Base-by-base conservation (phyloP, 2,113 vertebrate genomes). In the Heterochromis multidens region DNA sequence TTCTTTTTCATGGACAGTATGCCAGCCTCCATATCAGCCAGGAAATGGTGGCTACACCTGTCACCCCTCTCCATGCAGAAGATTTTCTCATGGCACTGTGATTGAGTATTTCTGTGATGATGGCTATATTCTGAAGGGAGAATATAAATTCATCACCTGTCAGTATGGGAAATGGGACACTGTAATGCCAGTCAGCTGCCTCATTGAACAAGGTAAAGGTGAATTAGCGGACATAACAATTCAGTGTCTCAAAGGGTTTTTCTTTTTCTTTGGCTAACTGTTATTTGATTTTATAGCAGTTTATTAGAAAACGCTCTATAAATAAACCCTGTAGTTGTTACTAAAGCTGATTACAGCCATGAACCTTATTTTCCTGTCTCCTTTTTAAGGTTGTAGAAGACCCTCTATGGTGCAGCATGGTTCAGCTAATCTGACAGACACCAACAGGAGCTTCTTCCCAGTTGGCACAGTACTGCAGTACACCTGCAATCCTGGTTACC, bases 21-120 rank as follows among this genome's bases (percentile, higher is more conserved):
- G 98, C 92, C 97, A 96, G 62, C 96, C 97, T 81, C 98, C 98
- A 4, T 97, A 97, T 3, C 95, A 96, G 77, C 98, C 97, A 61
- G 97, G 98, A 91, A 98, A 99, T 90, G 98, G 98, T 65, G 97
- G 97, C 78, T 98, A 97, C 85, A 95, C 95, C 81, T 99, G 98
- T 91, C 98, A 99, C 93, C 97, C 98, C 4, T 95, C 96, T 1
- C 97, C 97, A 31, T 99, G 98, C 93, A 95, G 95, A 89, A 95
- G 96, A 78, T 92, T 98, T 91, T 96, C 94, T 63, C 95, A 97
- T 2, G 96, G 96, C 86, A 98, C 97, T 4, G 97, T 98, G 86
- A 97, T 99, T 59, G 97, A 99, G 85, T 99, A 99, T 91, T 96
- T 97, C 27, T 99, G 98, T 25, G 96, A 96, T 0, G 97, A 98